Base-by-base conservation (phyloP, 1,140 invertebrate species). In the Aphelinus certus region DNA sequence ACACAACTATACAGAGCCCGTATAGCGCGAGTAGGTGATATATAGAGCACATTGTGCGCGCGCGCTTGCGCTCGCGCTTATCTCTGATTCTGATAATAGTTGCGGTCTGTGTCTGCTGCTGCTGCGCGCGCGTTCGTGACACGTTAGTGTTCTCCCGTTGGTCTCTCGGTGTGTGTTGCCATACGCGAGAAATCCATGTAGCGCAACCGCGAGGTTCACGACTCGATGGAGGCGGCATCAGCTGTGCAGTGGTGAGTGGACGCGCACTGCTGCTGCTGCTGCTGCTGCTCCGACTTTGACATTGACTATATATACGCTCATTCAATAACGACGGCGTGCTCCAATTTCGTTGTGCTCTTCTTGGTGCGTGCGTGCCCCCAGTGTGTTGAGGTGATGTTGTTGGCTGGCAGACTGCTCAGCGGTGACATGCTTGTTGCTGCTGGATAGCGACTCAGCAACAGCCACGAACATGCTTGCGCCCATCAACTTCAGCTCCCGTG, bases 261-360 rank as follows among this genome's bases (percentile, higher is more conserved):
- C 65, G 51, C 3, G 45, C 56, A 5, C 46, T 26, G 67, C 48
- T 46, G 67, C 42, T 48, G 67, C 48, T 46, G 67, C 42, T 48
- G 47, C 7, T 26, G 26, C 26, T 26, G 26, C 7, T 68, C 65
- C 58, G 67, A 70, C 66, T 75, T 75, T 75, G 73, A 75, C 73
- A 75, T 75, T 74, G 73, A 63, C 58, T 68, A 63, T 7, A 55
- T 10, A 26, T 58, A 43, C 9, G 4, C 42, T 60, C 58, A 26
- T 43, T 26, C 26, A 26, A 26, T 26, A 26, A 26, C 26, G 26
- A 26, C 26, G 26, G 26, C 26, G 26, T 26, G 26, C 26, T 26
- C 26, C 45, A 43, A 6, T 45, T 60, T 26, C 9, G 26, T 73
- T 58, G 7, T 47, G 60, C 9, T 57, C 6, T 55, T 4, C 10